Base-by-base conservation (phyloP, 1,140 invertebrate genomes). In the Dendrolimus punctatus region DNA sequence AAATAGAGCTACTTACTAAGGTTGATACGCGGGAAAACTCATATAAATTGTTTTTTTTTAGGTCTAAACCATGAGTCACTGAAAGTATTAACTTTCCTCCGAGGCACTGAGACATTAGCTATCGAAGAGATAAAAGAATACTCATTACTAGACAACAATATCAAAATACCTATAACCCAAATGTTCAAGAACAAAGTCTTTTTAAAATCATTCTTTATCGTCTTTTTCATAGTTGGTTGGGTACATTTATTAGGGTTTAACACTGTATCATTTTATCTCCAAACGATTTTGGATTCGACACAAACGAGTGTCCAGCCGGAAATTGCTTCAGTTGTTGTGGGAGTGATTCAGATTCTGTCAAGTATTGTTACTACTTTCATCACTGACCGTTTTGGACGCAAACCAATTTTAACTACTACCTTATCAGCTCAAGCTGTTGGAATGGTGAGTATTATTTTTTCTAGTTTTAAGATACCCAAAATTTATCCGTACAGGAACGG, bases 171-270 rank as follows among this genome's bases (percentile, higher is more conserved):
- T 8, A 71, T 60, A 44, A 51, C 43, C 7, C 63, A 65, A 4
- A 42, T 74, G n/a, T 53, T 80, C 6, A 64, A 46, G 6, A 53
- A 87, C 8, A 76, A 66, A 58, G 77, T 79, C 4, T 87, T 88
- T 4, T 55, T 85, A 8, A 91, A 88, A 64, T 89, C 90, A 0
- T 62, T 90, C 0, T 40, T 83, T 0, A 86, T 87, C 8, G 87
- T 79, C 41, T 66, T 84, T 38, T 79, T 76, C 0, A 67, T 93
- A 2, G 89, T 91, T 74, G 76, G 88, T 60, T 90, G 92, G 54
- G 89, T 91, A 54, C 92, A 94, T 64, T 69, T 92, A 36, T 89
- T 88, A 39, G 93, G 93, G 0, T 92, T 91, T 51, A 93, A 93
- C 65, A 92, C 91, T 2, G 88, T 94, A 0, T 84, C 92, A 5